phyloP scores from a whole-genome alignment of 2,797 vertebrate genomes.

The Fundulus diaphanus region DNA sequence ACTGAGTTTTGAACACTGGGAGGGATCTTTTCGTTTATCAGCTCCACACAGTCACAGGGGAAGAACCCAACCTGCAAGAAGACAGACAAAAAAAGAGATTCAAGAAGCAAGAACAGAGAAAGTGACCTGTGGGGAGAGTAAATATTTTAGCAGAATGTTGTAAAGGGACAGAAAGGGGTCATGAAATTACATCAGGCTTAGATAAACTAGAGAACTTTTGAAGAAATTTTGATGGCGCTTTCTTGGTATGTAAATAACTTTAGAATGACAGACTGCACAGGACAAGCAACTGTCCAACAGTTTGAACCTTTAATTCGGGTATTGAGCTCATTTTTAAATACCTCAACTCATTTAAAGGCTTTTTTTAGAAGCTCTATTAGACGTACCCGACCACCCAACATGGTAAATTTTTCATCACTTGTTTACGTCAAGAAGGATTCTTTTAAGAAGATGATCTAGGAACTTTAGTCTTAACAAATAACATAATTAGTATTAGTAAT shows the following conservation, averaged over 20 bases:
- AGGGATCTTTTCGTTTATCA: constrained; percentile 97
- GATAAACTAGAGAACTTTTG: not conserved
- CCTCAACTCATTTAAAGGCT: not conserved
- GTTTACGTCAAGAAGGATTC: not conserved
- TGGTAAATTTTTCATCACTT: not conserved
- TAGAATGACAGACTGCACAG: not conserved
- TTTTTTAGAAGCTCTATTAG: not conserved
- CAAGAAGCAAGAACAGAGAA: constrained; percentile 2
- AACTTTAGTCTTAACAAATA: not conserved
- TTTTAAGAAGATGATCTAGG: not conserved
- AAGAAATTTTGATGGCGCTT: not conserved
- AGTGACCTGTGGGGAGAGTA: constrained; percentile 6
- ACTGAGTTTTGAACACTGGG: constrained; percentile 92
- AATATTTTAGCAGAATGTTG: constrained; percentile 5
- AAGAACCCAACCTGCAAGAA: constrained; percentile 94
- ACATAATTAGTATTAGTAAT: not conserved
- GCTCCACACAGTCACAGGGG: constrained; percentile 95
- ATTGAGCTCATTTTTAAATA: not conserved
- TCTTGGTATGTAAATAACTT: not conserved
- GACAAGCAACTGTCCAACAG: not conserved
- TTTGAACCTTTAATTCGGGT: not conserved
- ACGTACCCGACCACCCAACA: not conserved
- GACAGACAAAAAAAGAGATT: constrained; percentile 12
- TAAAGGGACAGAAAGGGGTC: constrained; percentile 44
- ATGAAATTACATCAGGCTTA: constrained; percentile 11